These are phyloP conservation scores for Pseudocheirus occidentalis DNA, from an alignment of 2,797 vertebrate species.

Conservation along the genomic window DNA sequence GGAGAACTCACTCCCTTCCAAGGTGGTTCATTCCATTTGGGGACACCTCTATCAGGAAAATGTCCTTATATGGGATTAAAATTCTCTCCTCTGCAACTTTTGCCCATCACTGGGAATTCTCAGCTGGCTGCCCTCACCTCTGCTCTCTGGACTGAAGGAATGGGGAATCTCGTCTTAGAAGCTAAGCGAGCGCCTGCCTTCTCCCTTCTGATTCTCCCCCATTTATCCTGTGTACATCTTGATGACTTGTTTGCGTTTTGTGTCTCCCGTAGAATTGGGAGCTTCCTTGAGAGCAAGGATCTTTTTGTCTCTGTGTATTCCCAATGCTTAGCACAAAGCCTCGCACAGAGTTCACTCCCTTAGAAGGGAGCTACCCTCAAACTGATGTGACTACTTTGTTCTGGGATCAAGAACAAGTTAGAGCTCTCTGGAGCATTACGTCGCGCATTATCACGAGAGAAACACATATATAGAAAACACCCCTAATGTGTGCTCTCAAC, in stretches of 20 bases:
- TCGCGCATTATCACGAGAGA: neutral
- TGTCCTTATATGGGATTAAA: neutral
- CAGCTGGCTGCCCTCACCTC: neutral
- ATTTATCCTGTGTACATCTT: neutral
- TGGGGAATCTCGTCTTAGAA: neutral
- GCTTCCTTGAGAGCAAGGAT: neutral
- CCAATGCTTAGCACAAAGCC: neutral
- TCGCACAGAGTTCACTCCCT: neutral
- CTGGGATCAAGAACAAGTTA: too few relatives aligned
- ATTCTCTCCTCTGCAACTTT: neutral
- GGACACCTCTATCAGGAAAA: neutral
- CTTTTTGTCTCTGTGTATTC: neutral
- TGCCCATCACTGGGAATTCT: neutral
- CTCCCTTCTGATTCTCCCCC: neutral
- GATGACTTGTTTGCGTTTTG: neutral
- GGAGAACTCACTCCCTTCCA: neutral
- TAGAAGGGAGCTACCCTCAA: neutral
- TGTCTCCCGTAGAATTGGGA: neutral
- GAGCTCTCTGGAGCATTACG: neutral
- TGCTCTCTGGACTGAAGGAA: neutral
- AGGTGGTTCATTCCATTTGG: neutral
- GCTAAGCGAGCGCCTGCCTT: neutral
- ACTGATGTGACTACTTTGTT: neutral
- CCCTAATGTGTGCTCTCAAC: neutral
- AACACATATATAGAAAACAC: neutral